Base-by-base conservation (phyloP, 2,113 vertebrate genomes). In the Siphamia tubifer region DNA sequence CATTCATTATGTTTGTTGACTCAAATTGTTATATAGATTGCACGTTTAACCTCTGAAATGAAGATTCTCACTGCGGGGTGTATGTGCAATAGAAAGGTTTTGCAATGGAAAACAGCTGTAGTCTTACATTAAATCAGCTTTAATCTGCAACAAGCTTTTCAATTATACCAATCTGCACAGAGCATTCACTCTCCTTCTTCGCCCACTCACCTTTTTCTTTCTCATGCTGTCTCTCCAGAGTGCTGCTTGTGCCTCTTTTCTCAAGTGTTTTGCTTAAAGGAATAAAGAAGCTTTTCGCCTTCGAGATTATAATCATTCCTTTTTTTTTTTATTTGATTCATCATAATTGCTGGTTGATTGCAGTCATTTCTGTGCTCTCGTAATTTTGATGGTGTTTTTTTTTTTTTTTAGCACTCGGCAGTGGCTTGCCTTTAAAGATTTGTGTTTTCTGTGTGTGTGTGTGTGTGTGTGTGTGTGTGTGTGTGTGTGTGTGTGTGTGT, bases 341-440 rank as follows among this genome's bases (percentile, higher is more conserved):
- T 77, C 63, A 47, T 87, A 72, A 88, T 83, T 83, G 73, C 61
- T 25, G 1, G 0, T 49, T 85, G 82, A 86, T 89, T 83, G 77
- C 75, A 68, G 82, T 84, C 27, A 86, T 87, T 87, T 86, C 34
- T 49, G 10, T 51, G 66, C 64, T 49, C 81, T 84, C 63, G 2
- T 71, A 52, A 56, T 74, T 55, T 60, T 19, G 38, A 43, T 19
- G 60, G 27, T 24, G 49, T 56, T 65, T 74, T n/a, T n/a, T n/a
- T n/a, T n/a, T n/a, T n/a, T n/a, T n/a, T n/a, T 49, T 48, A 45
- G 44, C 3, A 44, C 30, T 45, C 0, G 62, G 17, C 58, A 35
- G 52, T 39, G 25, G 19, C 40, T 4, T 32, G 15, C 23, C 8
- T 47, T 63, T 35, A 56, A 38, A 45, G n/a, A 40, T 63, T 42